These are phyloP conservation scores for Orchesella cincta DNA, from an alignment of 1,140 invertebrate species.

Conservation along the genomic window DNA sequence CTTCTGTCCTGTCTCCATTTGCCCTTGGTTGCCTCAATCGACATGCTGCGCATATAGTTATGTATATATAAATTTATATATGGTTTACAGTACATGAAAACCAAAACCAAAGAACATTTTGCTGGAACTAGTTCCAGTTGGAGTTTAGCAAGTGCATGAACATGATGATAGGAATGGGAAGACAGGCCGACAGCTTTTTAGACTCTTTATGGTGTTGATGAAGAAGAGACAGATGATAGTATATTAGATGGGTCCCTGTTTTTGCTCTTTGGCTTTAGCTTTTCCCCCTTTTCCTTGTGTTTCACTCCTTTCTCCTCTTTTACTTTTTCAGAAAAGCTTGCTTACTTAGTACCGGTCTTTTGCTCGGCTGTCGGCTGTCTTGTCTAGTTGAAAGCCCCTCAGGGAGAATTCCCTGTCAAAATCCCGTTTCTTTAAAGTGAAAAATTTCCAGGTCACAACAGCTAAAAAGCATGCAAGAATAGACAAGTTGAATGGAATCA, in stretches of 20 bases:
- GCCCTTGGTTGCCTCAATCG: neutral
- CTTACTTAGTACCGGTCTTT: too few relatives aligned
- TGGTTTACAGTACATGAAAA: neutral
- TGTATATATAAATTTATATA: neutral
- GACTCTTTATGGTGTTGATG: conserved; percentile 19
- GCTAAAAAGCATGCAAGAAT: neutral
- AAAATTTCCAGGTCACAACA: conserved; percentile 25
- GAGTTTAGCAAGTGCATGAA: neutral
- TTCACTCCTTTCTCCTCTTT: neutral
- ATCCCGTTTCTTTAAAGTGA: conserved; percentile 29
- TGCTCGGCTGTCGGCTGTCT: conserved; percentile 24
- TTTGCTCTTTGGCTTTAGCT: conserved; percentile 26
- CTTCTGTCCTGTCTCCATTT: neutral
- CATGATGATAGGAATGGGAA: neutral
- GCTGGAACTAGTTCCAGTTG: neutral
- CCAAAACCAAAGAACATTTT: neutral
- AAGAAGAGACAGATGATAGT: conserved; percentile 18
- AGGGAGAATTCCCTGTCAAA: conserved; percentile 24
- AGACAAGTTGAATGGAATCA: neutral
- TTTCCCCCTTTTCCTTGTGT: neutral
- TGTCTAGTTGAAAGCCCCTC: conserved; percentile 18
- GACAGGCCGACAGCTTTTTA: conserved; percentile 14
- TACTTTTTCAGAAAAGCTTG: too few relatives aligned
- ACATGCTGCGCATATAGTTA: neutral
- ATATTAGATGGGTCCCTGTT: conserved; percentile 7